These are phyloP conservation scores for Pantherophis guttatus DNA, from an alignment of 2,113 vertebrate species.

Conservation along the genomic window DNA sequence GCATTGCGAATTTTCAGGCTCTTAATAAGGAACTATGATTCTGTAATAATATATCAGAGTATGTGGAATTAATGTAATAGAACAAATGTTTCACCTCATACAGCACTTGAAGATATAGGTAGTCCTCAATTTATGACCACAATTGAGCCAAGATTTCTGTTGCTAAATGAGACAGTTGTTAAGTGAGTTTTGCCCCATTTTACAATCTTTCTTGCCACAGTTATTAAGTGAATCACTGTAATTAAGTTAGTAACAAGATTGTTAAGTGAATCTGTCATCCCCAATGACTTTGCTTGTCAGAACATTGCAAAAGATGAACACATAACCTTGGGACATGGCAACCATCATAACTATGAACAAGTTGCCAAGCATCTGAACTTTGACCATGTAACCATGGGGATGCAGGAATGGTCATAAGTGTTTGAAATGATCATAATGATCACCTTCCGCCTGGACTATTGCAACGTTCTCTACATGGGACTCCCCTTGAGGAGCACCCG, in stretches of 20 bases:
- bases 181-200: no score
- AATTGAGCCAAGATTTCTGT: background rate
- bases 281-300: background rate
- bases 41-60: constrained; percentile 5
- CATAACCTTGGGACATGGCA: no score
- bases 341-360: background rate
- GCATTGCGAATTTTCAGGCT: constrained; percentile 28
- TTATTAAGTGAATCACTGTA: no score
- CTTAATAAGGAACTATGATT: constrained; percentile 23
- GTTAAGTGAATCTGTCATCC: background rate
- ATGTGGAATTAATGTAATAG: background rate
- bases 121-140: background rate
- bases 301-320: background rate
- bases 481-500: no score
- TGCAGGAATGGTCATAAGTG: background rate
- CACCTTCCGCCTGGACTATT: no score
- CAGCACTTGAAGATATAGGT: background rate
- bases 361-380: background rate
- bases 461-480: no score
- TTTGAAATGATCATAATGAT: background rate
- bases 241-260: no score
- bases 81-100: background rate
- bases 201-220: no score
- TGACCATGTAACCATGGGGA: background rate
- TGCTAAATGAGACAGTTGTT: background rate